Base-by-base conservation (phyloP, 2,113 vertebrate genomes). In the Lanius ludovicianus region DNA sequence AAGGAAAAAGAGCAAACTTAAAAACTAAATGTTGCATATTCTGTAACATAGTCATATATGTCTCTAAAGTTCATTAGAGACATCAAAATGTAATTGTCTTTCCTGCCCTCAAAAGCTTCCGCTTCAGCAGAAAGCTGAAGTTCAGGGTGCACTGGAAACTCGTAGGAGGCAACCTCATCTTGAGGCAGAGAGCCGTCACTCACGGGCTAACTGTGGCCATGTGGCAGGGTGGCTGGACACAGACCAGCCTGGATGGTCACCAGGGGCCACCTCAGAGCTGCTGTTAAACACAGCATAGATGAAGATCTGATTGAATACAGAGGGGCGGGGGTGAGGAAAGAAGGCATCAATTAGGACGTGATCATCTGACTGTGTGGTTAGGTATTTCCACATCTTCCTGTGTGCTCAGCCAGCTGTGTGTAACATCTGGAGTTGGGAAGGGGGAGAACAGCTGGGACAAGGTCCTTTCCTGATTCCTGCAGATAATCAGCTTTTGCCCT, bases 341-440 rank as follows among this genome's bases (percentile, higher is more conserved):
- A 62, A 79, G 60, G 67, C 70, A 53, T 56, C 62, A 49, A 37
- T 69, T 86, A 57, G 89, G 91, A 85, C 2, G 1, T 41, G 55
- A 93, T 83, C 50, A 33, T 91, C 49, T 94, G 87, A 28, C 84
- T 57, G 39, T 5, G 7, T 42, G 53, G 57, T 76, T 68, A 27
- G 62, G 35, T 84, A 35, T 79, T 78, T 69, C 84, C 63, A 85
- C 55, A 79, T 91, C 84, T 73, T 91, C 65, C 63, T 69, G 39
- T 16, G 50, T 62, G 63, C 78, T 91, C 67, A 83, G 89, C 82
- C 95, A 96, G 87, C 89, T 91, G 46, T 80, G 71, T 73, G 15
- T 15, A 85, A 90, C 87, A 95, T 84, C 85, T 96, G 93, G 89
- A 93, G 44, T 5, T 57, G 33, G 85, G 78, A 91, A 91, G 87